These are phyloP conservation scores for Nesogale talazaci DNA, from an alignment of 2,113 vertebrate genomes.

Conservation along the genomic window DNA sequence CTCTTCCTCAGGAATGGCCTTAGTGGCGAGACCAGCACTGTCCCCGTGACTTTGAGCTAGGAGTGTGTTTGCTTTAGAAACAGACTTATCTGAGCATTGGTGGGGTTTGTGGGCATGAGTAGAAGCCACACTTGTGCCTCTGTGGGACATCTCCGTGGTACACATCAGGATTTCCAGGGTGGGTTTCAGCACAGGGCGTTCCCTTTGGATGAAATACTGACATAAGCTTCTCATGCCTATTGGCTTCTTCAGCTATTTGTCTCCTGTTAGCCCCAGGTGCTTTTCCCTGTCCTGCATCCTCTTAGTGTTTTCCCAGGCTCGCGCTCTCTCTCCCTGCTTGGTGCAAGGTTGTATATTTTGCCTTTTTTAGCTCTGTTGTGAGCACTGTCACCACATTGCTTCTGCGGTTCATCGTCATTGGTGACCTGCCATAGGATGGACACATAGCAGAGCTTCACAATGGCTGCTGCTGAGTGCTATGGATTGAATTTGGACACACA, in stretches of 20 bases:
- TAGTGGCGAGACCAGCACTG: not conserved
- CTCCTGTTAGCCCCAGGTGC: not conserved
- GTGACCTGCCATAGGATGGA: not conserved
- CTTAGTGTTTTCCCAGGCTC: not conserved
- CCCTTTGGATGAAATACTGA: slow-evolving; percentile 49
- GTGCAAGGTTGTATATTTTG: not conserved
- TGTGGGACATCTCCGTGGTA: not conserved
- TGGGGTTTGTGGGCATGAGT: slow-evolving; percentile 46
- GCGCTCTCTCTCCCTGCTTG: not conserved
- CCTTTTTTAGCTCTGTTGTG: not conserved
- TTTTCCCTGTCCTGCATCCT: not conserved
- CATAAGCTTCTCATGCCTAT: slow-evolving; percentile 1
- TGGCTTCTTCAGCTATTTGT: slow-evolving; percentile 5
- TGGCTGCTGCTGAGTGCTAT: not conserved
- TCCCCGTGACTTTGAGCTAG: slow-evolving; percentile 66
- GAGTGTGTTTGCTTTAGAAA: slow-evolving; percentile 63
- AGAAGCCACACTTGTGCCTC: slow-evolving; percentile 50
- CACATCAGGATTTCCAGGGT: slow-evolving; percentile 28
- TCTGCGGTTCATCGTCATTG: slow-evolving; percentile 30
- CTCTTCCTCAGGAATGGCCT: slow-evolving; percentile 56
- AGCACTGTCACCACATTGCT: not conserved
- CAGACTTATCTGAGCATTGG: slow-evolving; percentile 7
- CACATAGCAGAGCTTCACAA: slow-evolving; percentile 14
- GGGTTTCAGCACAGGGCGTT: slow-evolving; percentile 33
- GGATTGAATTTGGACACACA: not conserved